Conservation (phyloP, 2,113 vertebrate species). For the Saguinus midas region DNA sequence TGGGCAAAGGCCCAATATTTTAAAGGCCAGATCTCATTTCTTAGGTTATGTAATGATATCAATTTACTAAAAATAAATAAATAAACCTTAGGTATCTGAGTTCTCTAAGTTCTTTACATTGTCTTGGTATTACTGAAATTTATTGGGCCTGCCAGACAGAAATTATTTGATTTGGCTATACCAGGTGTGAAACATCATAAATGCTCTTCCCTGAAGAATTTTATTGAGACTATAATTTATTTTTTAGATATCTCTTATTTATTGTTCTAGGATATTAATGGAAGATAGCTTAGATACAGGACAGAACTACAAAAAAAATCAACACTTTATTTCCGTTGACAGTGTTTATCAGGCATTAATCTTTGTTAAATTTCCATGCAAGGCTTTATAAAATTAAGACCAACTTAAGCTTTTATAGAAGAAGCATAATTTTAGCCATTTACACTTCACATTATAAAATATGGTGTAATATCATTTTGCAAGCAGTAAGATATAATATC, state of each 20-base stretch:
- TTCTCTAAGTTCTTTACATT: background rate
- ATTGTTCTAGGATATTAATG: background rate
- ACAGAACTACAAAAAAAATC: background rate
- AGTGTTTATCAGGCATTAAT: background rate
- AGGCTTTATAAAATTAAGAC: conserved; percentile 42
- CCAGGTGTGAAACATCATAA: background rate
- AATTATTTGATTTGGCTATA: background rate
- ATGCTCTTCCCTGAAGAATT: background rate
- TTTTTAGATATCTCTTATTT: background rate
- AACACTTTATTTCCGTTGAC: background rate
- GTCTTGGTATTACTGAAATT: conserved; percentile 8
- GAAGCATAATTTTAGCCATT: conserved; percentile 40
- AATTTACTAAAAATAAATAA: background rate
- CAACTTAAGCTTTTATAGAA: conserved; percentile 13
- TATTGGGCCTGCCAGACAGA: background rate
- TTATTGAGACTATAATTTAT: conserved; percentile 16
- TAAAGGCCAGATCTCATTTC: background rate
- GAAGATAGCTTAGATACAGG: background rate
- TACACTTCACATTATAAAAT: conserved; percentile 63
- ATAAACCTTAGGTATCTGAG: background rate
- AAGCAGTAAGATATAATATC: conserved; percentile 67
- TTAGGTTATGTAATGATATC: background rate
- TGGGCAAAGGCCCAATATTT: background rate
- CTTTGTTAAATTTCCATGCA: conserved; percentile 7
- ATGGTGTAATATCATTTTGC: conserved; percentile 41